phyloP scores from a whole-genome alignment of 2,113 vertebrate genomes.

The Macroglossus sobrinus region DNA sequence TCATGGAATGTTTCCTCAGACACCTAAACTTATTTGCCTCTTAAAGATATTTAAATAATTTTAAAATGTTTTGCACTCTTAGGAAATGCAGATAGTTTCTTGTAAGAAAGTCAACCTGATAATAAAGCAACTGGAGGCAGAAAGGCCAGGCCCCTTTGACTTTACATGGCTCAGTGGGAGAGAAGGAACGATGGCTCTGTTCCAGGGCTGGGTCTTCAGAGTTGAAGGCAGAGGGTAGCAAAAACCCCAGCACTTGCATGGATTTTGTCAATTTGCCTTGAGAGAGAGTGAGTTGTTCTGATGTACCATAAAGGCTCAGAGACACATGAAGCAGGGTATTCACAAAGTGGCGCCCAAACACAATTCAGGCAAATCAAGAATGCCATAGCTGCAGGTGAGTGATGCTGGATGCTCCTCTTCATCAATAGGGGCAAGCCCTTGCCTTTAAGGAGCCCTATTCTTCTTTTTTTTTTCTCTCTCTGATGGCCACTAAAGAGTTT shows the following conservation, averaged over 20 bases:
- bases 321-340: not conserved
- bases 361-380: not conserved
- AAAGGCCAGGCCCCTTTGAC: not conserved
- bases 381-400: not conserved
- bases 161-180: not conserved
- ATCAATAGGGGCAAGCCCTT: not conserved
- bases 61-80: not conserved
- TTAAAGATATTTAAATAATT: conserved; percentile 8
- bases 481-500: not conserved
- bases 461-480: not conserved
- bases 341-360: not conserved
- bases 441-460: not conserved
- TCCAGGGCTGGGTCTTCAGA: not conserved
- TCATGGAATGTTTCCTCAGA: not conserved
- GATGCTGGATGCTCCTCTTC: not conserved
- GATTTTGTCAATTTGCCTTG: not conserved
- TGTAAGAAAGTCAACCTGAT: not conserved
- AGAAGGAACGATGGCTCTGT: not conserved
- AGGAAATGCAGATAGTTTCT: not conserved
- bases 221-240: not conserved
- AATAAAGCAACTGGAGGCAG: not conserved
- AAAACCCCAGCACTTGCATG: not conserved
- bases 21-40: not conserved
- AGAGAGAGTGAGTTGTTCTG: not conserved
- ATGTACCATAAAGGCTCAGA: not conserved